Conservation (phyloP, 2,797 vertebrate genomes). For the Eutrigla gurnardus region DNA sequence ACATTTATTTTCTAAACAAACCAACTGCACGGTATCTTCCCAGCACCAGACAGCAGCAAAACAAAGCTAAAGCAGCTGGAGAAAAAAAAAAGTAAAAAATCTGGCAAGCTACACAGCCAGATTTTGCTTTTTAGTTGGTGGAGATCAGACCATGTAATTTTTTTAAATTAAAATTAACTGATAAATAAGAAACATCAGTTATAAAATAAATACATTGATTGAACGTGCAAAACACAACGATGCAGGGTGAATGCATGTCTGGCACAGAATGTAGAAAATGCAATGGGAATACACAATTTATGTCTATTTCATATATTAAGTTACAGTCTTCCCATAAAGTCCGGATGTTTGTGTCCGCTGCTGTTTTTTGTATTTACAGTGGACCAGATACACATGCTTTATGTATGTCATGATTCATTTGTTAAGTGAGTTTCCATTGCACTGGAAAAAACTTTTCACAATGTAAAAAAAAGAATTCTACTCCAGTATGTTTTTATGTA, state of each 20-base stretch:
- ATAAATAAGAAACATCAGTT: not conserved
- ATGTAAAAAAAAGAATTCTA: not conserved
- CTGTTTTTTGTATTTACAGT: too few species aligned
- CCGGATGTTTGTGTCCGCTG: too few species aligned
- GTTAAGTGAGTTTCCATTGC: not conserved
- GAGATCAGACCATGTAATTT: not conserved
- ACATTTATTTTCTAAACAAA: not conserved
- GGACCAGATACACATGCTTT: too few species aligned
- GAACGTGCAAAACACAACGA: too few species aligned
- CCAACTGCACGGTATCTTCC: not conserved
- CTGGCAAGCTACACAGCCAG: not conserved
- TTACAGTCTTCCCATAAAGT: too few species aligned
- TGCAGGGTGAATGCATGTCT: too few species aligned
- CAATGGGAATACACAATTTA: too few species aligned
- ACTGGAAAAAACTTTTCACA: not conserved
- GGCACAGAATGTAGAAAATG: too few species aligned
- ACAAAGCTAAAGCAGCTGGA: not conserved
- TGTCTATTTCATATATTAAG: too few species aligned
- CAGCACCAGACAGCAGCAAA: not conserved
- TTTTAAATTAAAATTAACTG: not conserved
- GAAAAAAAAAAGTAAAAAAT: constrained; percentile 9
- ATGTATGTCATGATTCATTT: not conserved
- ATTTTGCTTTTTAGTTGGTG: not conserved
- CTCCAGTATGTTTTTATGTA: not conserved
- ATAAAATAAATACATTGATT: not conserved